Conservation (phyloP, 2,113 vertebrate genomes). For the Illadopsis cleaveri region DNA sequence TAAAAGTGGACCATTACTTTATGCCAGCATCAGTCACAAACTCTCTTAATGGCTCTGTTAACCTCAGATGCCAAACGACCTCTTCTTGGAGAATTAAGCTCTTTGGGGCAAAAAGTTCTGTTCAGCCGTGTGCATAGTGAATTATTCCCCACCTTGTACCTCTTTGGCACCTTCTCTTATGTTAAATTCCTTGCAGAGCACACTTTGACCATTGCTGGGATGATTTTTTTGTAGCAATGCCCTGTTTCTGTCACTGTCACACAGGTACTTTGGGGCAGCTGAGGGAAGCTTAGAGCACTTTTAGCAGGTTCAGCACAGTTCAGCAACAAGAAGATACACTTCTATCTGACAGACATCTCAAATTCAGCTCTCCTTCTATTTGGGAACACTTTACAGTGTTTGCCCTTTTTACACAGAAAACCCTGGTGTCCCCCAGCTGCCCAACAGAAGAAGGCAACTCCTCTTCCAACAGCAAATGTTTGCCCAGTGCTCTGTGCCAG, state of each 20-base stretch:
- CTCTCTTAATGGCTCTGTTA: not conserved
- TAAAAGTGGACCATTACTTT: not conserved
- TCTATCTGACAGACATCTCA: not conserved
- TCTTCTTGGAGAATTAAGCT: not conserved
- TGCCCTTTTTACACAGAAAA: not conserved
- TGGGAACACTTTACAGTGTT: not conserved
- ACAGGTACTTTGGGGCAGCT: not conserved
- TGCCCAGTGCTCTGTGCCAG: not conserved
- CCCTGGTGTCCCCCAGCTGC: not conserved
- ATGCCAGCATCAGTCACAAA: not conserved
- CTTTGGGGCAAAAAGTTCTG: not conserved
- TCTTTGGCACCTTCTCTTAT: not conserved
- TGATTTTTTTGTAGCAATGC: not conserved
- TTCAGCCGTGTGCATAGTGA: rapidly evolving
- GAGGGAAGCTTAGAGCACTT: not conserved
- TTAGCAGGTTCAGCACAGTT: not conserved
- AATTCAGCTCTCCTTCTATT: not conserved
- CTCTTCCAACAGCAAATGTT: not conserved
- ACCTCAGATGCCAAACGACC: not conserved
- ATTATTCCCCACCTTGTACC: not conserved
- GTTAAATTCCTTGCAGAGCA: not conserved
- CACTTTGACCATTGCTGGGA: not conserved
- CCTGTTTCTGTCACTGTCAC: not conserved
- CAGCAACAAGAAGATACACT: not conserved
- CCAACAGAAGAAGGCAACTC: not conserved